Evolutionary conservation across 2,113 vertebrate genomes (phyloP), one percentile per base, ranked within the genome.

Genomic region (Corvus hawaiiensis): DNA sequence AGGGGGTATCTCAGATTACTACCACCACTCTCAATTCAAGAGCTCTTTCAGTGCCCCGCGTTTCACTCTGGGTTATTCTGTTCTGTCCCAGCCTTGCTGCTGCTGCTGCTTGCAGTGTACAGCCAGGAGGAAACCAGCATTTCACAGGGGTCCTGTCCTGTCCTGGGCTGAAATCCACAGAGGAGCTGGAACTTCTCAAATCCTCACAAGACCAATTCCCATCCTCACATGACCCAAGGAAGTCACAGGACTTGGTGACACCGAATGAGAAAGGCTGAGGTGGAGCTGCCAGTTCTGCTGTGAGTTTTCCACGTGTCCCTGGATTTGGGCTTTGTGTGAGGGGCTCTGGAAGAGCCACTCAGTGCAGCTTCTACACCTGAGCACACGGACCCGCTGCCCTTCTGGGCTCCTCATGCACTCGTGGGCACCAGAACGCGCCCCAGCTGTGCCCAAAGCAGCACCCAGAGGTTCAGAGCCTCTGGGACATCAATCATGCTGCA

Each of bases 301-400:
- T 0, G 32, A 37, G 13, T 13, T 81, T 21, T 46, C 9, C 28
- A 8, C 5, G 0, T 23, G 15, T 39, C 41, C 17, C 1, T 39
- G 33, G 33, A 1, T 13, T 10, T n/a, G 51, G 44, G 49, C 20
- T 86, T 4, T 18, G 21, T 43, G 48, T 68, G 28, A 28, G 48
- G 49, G 35, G 58, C 52, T 76, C 52, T 21, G 16, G 9, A 26
- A 44, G 51, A 51, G 49, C 35, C 41, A 7, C 8, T 10, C 46
- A 32, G 51, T 67, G 48, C 71, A 63, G 28, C 32, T 71, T 17
- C 9, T 16, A 8, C 20, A 13, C 30, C 8, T 41, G 32, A 52
- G 48, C 58, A 28, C 55, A 3, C 41, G 9, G 43, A 24, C 4
- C 43, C 5, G 13, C 62, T 43, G 35, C 35, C 16, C 59, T 2